These are phyloP conservation scores for Apamea crenata DNA, from an alignment of 2,888 invertebrate genomes.

Conservation along the genomic window DNA sequence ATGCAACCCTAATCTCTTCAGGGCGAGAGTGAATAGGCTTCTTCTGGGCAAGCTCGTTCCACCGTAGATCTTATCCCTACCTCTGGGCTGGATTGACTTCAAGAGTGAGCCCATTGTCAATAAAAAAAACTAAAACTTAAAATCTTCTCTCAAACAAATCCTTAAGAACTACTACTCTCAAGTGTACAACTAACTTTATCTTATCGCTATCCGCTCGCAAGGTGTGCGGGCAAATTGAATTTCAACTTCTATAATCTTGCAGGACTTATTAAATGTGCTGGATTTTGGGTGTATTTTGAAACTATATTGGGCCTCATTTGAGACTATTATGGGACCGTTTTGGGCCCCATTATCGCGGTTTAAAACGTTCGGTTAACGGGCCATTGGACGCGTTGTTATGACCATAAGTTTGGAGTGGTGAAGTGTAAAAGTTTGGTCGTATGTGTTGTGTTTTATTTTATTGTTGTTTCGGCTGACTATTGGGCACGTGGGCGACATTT, in stretches of 20 bases:
- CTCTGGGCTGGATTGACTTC: no score
- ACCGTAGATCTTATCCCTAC: no score
- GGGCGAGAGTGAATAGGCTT: no score
- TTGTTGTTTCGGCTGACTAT: conserved; percentile 15
- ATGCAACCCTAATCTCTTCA: no score
- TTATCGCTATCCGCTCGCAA: conserved; percentile 54
- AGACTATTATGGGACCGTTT: conserved; percentile 30
- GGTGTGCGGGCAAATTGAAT: conserved; percentile 75
- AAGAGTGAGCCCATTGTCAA: no score
- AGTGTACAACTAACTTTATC: conserved; percentile 45
- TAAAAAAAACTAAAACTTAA: neutral
- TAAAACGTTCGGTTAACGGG: conserved; percentile 47
- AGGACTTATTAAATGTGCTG: conserved; percentile 57
- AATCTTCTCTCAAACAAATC: conserved; percentile 13
- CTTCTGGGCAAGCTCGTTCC: no score
- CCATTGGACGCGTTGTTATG: conserved; percentile 52
- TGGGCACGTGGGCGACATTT: conserved; percentile 13
- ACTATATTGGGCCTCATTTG: conserved; percentile 31
- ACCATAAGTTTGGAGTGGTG: conserved; percentile 50
- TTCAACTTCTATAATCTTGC: conserved; percentile 75
- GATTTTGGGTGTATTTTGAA: conserved; percentile 41
- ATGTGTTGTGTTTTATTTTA: conserved; percentile 47
- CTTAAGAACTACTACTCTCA: neutral
- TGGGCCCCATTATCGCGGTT: conserved; percentile 48
- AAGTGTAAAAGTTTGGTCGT: conserved; percentile 47